phyloP scores from a whole-genome alignment of 64 coral and sea anemone genomes.

The Montipora foliosa region DNA sequence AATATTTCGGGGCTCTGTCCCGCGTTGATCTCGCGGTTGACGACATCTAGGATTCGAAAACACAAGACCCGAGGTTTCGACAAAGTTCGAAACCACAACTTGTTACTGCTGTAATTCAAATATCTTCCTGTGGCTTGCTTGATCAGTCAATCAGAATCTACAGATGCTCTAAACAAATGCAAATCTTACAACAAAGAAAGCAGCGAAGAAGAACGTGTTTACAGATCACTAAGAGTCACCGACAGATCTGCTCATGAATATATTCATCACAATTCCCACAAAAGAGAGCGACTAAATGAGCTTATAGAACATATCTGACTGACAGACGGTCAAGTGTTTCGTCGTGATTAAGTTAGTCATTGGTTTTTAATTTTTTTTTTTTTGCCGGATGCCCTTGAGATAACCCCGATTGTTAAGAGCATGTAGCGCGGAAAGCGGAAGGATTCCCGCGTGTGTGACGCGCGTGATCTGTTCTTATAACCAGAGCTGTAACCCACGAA shows the following conservation, averaged over 20 bases:
- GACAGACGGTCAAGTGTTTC: conserved; percentile 35
- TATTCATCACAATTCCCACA: neutral
- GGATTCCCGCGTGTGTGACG: no score
- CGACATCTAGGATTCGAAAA: conserved; percentile 6
- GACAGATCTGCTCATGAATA: conserved; percentile 35
- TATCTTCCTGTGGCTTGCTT: conserved; percentile 12
- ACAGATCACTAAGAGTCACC: conserved; percentile 12
- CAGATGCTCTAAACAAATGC: conserved; percentile 29
- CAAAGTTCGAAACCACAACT: neutral
- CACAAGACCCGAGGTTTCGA: neutral
- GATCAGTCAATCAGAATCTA: conserved; percentile 1
- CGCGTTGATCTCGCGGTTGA: conserved; percentile 64
- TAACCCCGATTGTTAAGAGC: no score
- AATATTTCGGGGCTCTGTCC: conserved; percentile 76
- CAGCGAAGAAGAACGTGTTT: conserved; percentile 36
- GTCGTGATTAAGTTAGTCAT: no score
- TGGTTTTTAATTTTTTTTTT: no score
- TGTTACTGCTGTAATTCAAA: conserved; percentile 31
- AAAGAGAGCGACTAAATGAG: no score
- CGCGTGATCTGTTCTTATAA: no score
- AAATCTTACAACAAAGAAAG: conserved; percentile 40
- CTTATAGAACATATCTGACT: neutral
- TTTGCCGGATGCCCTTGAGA: no score
- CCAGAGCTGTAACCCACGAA: no score
- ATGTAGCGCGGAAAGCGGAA: no score